These are phyloP conservation scores for Ips typographus DNA, from an alignment of 1,140 invertebrate species.

Conservation along the genomic window DNA sequence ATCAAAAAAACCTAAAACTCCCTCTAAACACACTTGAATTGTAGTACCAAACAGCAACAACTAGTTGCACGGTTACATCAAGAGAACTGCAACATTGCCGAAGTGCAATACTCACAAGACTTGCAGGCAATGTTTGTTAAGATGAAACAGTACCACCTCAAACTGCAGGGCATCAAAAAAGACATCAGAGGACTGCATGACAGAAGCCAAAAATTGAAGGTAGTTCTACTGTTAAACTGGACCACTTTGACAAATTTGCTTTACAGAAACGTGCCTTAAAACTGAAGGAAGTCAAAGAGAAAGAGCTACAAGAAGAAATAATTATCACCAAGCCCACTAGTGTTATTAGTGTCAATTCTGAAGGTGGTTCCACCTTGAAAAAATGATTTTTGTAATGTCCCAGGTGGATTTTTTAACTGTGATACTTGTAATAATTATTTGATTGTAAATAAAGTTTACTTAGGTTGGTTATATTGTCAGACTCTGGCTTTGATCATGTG, in stretches of 20 bases:
- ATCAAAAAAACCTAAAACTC: too few species aligned
- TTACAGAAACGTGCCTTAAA: slow-evolving; percentile 23
- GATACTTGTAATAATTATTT: too few species aligned
- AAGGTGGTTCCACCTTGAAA: not conserved
- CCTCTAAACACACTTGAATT: not conserved
- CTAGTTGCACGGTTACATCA: slow-evolving; percentile 4
- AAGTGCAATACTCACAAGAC: slow-evolving; percentile 21
- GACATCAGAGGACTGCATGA: slow-evolving; percentile 17
- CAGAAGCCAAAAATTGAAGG: slow-evolving; percentile 21
- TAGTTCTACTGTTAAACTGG: not conserved
- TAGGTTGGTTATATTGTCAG: too few species aligned
- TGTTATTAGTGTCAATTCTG: slow-evolving; percentile 10
- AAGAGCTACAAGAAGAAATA: slow-evolving; percentile 15
- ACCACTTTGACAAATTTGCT: not conserved
- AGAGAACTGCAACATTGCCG: slow-evolving; percentile 15
- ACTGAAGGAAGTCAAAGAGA: slow-evolving; percentile 17
- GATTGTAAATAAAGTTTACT: too few species aligned
- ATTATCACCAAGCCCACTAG: slow-evolving; percentile 11
- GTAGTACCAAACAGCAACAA: slow-evolving; percentile 17
- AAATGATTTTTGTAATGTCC: too few species aligned
- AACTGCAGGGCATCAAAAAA: slow-evolving; percentile 18
- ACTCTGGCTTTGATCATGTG: too few species aligned
- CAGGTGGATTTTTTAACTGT: too few species aligned
- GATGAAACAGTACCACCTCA: slow-evolving; percentile 17
- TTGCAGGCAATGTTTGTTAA: slow-evolving; percentile 19